phyloP scores from a whole-genome alignment of 2,888 invertebrate species.

The Biston stratarius region DNA sequence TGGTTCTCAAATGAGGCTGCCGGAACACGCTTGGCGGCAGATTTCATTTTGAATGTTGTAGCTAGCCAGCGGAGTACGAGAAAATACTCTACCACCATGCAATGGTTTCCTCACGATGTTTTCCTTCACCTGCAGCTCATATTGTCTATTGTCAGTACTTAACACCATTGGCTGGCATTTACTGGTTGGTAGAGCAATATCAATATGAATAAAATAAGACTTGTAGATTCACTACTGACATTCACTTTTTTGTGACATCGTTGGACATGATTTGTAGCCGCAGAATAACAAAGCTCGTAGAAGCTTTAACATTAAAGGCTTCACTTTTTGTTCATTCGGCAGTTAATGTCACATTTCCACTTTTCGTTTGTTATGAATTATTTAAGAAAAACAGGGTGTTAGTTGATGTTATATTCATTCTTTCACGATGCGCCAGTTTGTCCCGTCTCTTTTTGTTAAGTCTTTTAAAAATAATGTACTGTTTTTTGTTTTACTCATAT shows the following conservation, averaged over 20 bases:
- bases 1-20: too few relatives aligned
- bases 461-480: conserved; percentile 5
- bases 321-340: conserved; percentile 39
- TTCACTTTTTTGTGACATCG: conserved; percentile 7
- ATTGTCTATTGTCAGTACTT: too few relatives aligned
- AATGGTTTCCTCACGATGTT: too few relatives aligned
- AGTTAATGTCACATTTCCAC: conserved; percentile 46
- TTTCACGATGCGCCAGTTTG: conserved; percentile 13
- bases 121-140: too few relatives aligned
- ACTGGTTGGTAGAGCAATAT: neutral
- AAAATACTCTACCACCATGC: too few relatives aligned
- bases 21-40: too few relatives aligned
- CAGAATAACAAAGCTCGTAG: conserved; percentile 43
- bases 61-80: too few relatives aligned
- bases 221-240: conserved; percentile 18
- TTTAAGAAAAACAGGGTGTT: conserved; percentile 44
- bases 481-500: neutral
- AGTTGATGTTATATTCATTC: conserved; percentile 39
- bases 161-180: neutral
- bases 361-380: conserved; percentile 42
- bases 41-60: too few relatives aligned
- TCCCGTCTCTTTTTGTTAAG: conserved; percentile 19
- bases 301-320: conserved; percentile 34
- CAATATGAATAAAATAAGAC: neutral
- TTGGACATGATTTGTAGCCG: conserved; percentile 47